Conservation (phyloP, 2,888 invertebrate genomes). For the Synergus laeviventris region DNA sequence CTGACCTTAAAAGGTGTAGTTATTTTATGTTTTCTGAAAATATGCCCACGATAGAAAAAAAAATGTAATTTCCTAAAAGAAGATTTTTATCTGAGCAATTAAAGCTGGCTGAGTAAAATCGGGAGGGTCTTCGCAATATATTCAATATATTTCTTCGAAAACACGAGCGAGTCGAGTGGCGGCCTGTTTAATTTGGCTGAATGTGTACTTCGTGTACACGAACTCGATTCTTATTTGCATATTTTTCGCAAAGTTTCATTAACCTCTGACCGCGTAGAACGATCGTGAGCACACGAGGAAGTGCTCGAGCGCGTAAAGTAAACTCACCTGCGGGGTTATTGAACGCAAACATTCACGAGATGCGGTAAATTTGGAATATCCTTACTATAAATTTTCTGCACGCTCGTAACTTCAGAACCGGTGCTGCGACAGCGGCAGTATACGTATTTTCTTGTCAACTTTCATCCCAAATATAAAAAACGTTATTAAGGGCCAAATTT, state of each 20-base stretch:
- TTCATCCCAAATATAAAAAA: slow-evolving; percentile 2
- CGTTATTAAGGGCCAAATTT: slow-evolving; percentile 3
- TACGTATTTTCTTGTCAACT: background rate
- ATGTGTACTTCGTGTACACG: slow-evolving; percentile 52
- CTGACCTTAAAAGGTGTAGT: background rate
- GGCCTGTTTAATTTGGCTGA: slow-evolving; percentile 51
- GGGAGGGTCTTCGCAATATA: background rate
- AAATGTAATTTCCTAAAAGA: background rate
- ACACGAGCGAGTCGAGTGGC: slow-evolving; percentile 41
- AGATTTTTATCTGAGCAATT: background rate
- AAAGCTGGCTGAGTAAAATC: background rate
- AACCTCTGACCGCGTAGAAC: slow-evolving; percentile 63
- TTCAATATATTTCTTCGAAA: slow-evolving; percentile 49
- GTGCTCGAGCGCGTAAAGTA: slow-evolving; percentile 68
- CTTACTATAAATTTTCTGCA: slow-evolving; percentile 27
- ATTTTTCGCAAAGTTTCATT: slow-evolving; percentile 72
- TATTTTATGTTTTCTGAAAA: background rate
- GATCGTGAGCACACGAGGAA: slow-evolving; percentile 62
- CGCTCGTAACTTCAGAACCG: slow-evolving; percentile 12
- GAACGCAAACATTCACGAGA: slow-evolving; percentile 31
- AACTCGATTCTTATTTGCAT: slow-evolving; percentile 66
- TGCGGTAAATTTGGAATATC: slow-evolving; percentile 39
- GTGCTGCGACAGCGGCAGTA: background rate
- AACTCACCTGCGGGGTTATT: slow-evolving; percentile 50
- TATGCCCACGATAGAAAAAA: background rate